phyloP scores from a whole-genome alignment of 2,888 invertebrate species.

The Hyalella azteca region DNA sequence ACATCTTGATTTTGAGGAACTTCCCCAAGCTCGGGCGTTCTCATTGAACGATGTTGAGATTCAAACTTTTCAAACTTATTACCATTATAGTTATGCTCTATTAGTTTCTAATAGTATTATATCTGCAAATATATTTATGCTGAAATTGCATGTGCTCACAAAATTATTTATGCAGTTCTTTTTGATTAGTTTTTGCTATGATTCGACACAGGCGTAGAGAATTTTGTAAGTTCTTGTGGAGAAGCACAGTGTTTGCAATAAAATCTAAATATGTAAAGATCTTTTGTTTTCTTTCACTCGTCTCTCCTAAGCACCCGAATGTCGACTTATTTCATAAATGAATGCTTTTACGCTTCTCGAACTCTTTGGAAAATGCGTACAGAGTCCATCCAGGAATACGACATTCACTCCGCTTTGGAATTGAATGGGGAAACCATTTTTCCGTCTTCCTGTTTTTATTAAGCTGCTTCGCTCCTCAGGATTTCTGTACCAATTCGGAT shows the following conservation, averaged over 20 bases:
- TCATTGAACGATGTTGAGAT: neutral
- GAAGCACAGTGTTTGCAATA: slow-evolving; percentile 27
- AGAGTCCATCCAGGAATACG: too few relatives aligned
- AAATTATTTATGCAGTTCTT: neutral
- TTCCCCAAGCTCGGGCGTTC: too few relatives aligned
- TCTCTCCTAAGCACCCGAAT: too few relatives aligned
- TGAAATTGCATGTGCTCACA: slow-evolving; percentile 21
- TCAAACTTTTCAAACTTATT: neutral
- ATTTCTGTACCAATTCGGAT: too few relatives aligned
- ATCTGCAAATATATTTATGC: slow-evolving; percentile 16
- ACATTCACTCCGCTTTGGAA: too few relatives aligned
- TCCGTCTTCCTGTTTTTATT: too few relatives aligned
- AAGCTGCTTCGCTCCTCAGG: too few relatives aligned
- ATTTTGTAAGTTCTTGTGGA: slow-evolving; percentile 4
- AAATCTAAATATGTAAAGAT: slow-evolving; percentile 18
- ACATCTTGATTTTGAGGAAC: neutral
- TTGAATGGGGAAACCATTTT: too few relatives aligned
- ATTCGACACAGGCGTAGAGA: slow-evolving; percentile 4
- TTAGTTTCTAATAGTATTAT: neutral
- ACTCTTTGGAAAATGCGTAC: too few relatives aligned
- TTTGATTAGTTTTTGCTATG: neutral
- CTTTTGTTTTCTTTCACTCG: too few relatives aligned
- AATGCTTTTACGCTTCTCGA: too few relatives aligned
- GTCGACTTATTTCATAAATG: too few relatives aligned
- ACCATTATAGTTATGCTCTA: neutral